A percentile compares a stretch with the other conserved stretches of the same genome.
Evolutionary conservation across 2,888 invertebrate species (phyloP).

Genomic region (Pyrrhia umbra): DNA sequence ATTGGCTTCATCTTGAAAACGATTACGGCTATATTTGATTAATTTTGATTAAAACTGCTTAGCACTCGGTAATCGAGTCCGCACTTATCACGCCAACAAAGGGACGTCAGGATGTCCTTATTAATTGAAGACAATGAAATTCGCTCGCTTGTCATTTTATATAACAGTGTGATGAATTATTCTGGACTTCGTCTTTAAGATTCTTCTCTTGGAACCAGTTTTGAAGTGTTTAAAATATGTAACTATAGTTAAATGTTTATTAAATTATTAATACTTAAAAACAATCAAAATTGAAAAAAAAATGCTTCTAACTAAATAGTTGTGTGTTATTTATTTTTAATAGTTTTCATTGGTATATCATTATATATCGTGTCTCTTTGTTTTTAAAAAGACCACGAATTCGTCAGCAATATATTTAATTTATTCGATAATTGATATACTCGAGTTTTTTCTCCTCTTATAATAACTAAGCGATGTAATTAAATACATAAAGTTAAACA

Average conservation of each 20-base stretch:
- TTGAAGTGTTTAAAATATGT: too few relatives aligned
- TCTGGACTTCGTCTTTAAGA: neutral
- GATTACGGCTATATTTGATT: slow-evolving; percentile 35
- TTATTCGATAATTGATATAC: neutral
- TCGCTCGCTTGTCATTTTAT: slow-evolving; percentile 48
- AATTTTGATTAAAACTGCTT: slow-evolving; percentile 39
- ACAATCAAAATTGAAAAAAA: too few relatives aligned
- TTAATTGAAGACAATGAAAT: slow-evolving; percentile 64
- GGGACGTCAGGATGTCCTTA: slow-evolving; percentile 66
- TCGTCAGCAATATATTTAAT: neutral
- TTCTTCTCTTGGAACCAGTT: too few relatives aligned
- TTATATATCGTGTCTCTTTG: too few relatives aligned
- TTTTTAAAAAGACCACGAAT: too few relatives aligned
- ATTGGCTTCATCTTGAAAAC: slow-evolving; percentile 23
- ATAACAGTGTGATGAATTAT: slow-evolving; percentile 27
- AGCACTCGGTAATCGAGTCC: slow-evolving; percentile 30
- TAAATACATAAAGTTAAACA: slow-evolving; percentile 31
- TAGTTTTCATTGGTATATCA: too few relatives aligned
- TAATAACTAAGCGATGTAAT: slow-evolving; percentile 20
- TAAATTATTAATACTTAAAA: too few relatives aligned
- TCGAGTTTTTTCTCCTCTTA: neutral
- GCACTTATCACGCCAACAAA: slow-evolving; percentile 47
- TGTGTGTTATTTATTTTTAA: too few relatives aligned
- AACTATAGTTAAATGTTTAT: too few relatives aligned
- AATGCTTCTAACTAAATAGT: too few relatives aligned